Evolutionary conservation across 2,797 vertebrate species (phyloP).

Genomic region (Uromys caudimaculatus): DNA sequence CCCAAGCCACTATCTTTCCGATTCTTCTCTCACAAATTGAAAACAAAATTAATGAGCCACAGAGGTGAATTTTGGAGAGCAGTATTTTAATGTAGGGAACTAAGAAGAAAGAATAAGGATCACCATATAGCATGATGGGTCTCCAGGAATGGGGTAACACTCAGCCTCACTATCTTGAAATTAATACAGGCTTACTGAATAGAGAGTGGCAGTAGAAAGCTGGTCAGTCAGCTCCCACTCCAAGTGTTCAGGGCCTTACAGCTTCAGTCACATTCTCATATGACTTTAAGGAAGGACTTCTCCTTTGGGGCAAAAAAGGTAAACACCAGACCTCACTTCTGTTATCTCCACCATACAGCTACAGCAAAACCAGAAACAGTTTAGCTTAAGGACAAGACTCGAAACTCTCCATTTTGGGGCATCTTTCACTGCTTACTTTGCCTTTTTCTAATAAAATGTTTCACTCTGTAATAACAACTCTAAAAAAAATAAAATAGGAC

Average conservation of each 20-base stretch:
- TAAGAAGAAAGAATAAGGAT: not conserved
- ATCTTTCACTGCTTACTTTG: not conserved
- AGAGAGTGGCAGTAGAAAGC: not conserved
- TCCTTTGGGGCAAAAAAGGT: not conserved
- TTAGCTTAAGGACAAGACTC: not conserved
- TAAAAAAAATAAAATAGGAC: slow-evolving; percentile 8
- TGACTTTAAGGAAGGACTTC: not conserved
- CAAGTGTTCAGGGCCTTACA: not conserved
- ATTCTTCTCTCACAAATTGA: not conserved
- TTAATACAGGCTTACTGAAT: not conserved
- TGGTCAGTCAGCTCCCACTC: not conserved
- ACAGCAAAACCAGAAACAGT: not conserved
- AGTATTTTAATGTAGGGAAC: not conserved
- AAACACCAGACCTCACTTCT: not conserved
- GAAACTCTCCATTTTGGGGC: not conserved
- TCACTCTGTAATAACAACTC: slow-evolving; percentile 26
- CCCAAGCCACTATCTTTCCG: not conserved
- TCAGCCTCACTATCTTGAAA: no score
- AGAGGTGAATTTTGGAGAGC: not conserved
- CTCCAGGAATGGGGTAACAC: not conserved
- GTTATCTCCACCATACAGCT: not conserved
- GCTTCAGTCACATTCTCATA: not conserved
- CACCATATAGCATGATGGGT: not conserved
- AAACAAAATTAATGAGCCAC: not conserved
- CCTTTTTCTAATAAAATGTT: not conserved